Evolutionary conservation across 2,888 invertebrate species (phyloP), one percentile per base, ranked within the genome.

Genomic region (Palloptera scutellata): DNA sequence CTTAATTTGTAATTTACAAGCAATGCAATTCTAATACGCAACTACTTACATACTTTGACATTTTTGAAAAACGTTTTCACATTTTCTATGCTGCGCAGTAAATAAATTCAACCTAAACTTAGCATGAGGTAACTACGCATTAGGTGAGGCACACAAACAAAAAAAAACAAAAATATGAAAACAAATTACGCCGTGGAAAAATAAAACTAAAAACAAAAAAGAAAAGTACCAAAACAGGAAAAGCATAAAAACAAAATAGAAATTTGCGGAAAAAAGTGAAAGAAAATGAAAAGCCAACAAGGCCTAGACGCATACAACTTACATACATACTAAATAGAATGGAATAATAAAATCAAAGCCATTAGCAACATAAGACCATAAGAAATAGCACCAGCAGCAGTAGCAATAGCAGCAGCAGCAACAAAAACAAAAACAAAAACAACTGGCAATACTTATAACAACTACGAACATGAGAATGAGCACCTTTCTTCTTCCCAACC

Each of bases 391-490:
- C 1, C 48, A 45, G n/a, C 55, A 64, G 43, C 17, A 58, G 53
- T 43, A 52, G 40, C 13, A 8, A 43, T 30, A 60, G 13, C 19
- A 20, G 11, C 12, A 30, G 12, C n/a, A n/a, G n/a, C n/a, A n/a
- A n/a, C n/a, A n/a, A n/a, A n/a, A n/a, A n/a, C n/a, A n/a, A n/a
- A n/a, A 41, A 10, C 42, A 15, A 19, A 19, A 20, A 59, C 43
- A 20, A n/a, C 11, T 63, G 55, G 48, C 30, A 58, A 66, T 66
- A 60, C 61, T 45, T 61, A 51, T 61, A n/a, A 53, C 20, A 55
- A 43, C 42, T 54, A 15, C 17, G 62, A 48, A 54, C 58, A 67
- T 66, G 68, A 68, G 66, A 70, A 68, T 70, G 72, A 69, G 67
- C 72, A 72, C 66, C 70, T 70, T 30, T 30, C 30, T 30, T 30